Evolutionary conservation across 2,113 vertebrate species (phyloP), one percentile per base, ranked within the genome.

Genomic region (Saiga tatarica): DNA sequence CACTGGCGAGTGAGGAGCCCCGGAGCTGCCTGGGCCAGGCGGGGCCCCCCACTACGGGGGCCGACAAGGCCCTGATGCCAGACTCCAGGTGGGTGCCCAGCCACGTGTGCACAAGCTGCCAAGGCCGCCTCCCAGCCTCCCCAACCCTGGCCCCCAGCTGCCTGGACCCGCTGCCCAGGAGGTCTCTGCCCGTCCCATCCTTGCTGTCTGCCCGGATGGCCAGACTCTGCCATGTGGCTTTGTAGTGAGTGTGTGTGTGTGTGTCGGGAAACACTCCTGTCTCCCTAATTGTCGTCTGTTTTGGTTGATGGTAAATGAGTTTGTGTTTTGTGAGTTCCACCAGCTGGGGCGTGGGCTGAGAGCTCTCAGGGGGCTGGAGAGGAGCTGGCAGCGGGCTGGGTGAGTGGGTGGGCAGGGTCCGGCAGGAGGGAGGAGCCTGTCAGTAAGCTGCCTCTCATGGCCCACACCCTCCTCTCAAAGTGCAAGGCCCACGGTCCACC

Each of bases 51-150:
- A 2, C 15, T 0, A 8, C 47, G 15, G 89, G 64, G 23, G 10
- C 55, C 0, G 3, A 74, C 33, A 7, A 6, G 52, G 42, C 45
- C 9, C 1, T 15, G 39, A 7, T 1, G 1, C 55, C 5, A 1
- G 89, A 89, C 0, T 3, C 30, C 78, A 96, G 97, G 97, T 98
- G 81, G 28, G 95, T 93, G 26, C 28, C 50, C 0, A 1, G 15
- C 5, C 1, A 2, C 1, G 0, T 8, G 23, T 0, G 8, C 14
- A 0, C 3, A 2, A 25, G n/a, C 5, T 14, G 2, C 42, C 19
- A 17, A 2, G 1, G 2, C 17, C 28, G 12, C 15, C 42, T 28
- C 45, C 33, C 45, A 2, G 36, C 2, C 4, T 62, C 14, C 23
- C 11, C 11, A 2, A 9, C 71, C 59, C 45, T 14, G 25, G 85